Percentiles rank a stretch among this genome's conserved stretches.
Evolutionary conservation across 2,797 vertebrate species (phyloP).

Genomic region (Xenops minutus): DNA sequence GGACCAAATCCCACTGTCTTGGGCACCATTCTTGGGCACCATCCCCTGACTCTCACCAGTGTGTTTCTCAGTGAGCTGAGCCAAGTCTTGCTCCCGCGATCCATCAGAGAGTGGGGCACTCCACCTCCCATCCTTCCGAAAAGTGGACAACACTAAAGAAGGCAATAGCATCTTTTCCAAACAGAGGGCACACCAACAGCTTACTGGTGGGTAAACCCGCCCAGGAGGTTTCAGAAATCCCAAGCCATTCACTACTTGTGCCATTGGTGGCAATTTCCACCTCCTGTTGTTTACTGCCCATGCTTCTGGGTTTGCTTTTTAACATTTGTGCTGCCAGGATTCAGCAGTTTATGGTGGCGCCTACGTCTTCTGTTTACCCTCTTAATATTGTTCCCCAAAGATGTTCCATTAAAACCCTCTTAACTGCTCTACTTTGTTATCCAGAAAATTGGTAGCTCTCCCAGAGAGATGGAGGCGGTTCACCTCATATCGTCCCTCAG

Average conservation of each 20-base stretch:
- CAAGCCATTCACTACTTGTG: neutral
- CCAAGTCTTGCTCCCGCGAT: accelerated
- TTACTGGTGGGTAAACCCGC: neutral
- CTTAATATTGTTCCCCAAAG: slow-evolving; percentile 1
- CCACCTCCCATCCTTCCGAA: neutral
- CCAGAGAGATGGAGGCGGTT: neutral
- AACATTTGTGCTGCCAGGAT: neutral
- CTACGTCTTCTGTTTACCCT: neutral
- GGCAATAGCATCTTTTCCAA: neutral
- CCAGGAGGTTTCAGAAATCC: neutral
- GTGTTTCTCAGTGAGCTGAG: neutral
- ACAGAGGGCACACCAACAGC: neutral
- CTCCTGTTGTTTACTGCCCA: neutral
- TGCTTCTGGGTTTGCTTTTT: slow-evolving; percentile 5
- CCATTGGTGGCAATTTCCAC: neutral
- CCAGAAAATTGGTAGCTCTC: neutral
- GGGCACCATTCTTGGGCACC: accelerated
- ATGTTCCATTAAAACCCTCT: neutral
- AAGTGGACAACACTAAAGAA: neutral
- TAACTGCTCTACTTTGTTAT: slow-evolving; percentile 6
- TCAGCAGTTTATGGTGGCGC: neutral
- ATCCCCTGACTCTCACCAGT: accelerated
- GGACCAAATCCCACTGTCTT: accelerated
- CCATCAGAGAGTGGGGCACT: accelerated
- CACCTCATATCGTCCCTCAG: neutral